Conservation (phyloP, 1,140 invertebrate genomes). For the Camponotus floridanus region DNA sequence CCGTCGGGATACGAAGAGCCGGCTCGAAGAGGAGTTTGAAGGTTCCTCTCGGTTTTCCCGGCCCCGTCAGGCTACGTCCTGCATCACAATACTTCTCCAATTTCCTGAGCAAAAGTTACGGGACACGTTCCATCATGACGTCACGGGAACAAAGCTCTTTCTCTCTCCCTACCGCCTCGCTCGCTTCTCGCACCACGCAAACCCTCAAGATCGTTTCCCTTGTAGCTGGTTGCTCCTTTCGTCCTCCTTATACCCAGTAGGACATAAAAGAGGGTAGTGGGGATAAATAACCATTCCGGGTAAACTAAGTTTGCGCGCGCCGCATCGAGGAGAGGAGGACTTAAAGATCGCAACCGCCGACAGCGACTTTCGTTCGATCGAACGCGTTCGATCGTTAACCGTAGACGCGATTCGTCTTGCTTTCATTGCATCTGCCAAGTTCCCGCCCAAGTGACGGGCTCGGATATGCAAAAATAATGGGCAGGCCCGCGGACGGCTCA, state of each 20-base stretch:
- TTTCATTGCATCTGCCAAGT: constrained; percentile 55
- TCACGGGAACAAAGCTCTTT: constrained; percentile 76
- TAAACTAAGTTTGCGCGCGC: constrained; percentile 72
- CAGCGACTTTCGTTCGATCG: constrained; percentile 57
- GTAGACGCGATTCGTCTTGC: constrained; percentile 58
- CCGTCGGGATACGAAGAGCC: constrained; percentile 59
- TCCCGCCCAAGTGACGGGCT: not conserved
- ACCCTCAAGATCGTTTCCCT: constrained; percentile 25
- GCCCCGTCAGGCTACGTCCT: constrained; percentile 74
- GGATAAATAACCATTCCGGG: constrained; percentile 70
- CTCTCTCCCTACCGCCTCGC: constrained; percentile 60
- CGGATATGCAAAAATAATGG: constrained; percentile 58
- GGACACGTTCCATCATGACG: constrained; percentile 80
- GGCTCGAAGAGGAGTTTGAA: constrained; percentile 70
- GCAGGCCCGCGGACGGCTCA: not conserved
- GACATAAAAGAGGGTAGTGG: constrained; percentile 30
- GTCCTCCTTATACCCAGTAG: constrained; percentile 14
- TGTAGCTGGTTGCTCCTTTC: constrained; percentile 44
- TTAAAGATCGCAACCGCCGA: constrained; percentile 37
- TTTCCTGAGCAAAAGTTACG: constrained; percentile 79
- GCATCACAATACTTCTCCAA: constrained; percentile 80
- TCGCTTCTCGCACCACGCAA: constrained; percentile 63
- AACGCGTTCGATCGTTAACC: constrained; percentile 69
- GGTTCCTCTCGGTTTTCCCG: constrained; percentile 73
- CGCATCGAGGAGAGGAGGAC: constrained; percentile 35